Conservation (phyloP, 2,888 invertebrate species). For the Antitype chi region DNA sequence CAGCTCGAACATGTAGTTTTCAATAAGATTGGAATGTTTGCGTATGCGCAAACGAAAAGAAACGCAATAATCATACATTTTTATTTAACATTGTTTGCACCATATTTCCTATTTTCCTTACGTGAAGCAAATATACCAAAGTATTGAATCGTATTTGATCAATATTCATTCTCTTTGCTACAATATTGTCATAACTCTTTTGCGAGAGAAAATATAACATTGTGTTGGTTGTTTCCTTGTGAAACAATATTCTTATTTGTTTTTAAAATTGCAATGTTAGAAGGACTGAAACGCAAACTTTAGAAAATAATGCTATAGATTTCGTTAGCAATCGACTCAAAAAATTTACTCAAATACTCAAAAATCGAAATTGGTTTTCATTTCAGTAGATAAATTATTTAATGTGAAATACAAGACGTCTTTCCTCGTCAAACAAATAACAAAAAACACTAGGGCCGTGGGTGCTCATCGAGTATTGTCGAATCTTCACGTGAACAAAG, state of each 20-base stretch:
- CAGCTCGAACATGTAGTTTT: no score
- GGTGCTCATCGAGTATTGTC: no score
- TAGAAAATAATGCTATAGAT: background rate
- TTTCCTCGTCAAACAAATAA: no score
- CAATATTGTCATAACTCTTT: constrained; percentile 28
- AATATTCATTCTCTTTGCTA: constrained; percentile 2
- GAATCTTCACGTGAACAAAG: no score
- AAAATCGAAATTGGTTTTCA: background rate
- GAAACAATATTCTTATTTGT: constrained; percentile 19
- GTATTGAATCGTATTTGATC: constrained; percentile 6
- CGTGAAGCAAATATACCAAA: background rate
- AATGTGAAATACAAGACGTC: background rate
- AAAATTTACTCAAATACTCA: no score
- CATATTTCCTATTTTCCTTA: background rate
- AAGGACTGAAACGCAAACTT: background rate
- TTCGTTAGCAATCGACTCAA: background rate
- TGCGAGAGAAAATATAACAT: constrained; percentile 2
- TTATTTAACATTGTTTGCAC: no score
- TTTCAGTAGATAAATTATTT: background rate
- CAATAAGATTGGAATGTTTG: no score
- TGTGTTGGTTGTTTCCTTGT: background rate
- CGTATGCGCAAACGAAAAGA: no score
- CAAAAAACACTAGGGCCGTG: no score
- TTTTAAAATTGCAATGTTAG: constrained; percentile 26
- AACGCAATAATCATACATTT: no score